Base-by-base conservation (phyloP, 2,113 vertebrate genomes). In the Anarrhichthys ocellatus region DNA sequence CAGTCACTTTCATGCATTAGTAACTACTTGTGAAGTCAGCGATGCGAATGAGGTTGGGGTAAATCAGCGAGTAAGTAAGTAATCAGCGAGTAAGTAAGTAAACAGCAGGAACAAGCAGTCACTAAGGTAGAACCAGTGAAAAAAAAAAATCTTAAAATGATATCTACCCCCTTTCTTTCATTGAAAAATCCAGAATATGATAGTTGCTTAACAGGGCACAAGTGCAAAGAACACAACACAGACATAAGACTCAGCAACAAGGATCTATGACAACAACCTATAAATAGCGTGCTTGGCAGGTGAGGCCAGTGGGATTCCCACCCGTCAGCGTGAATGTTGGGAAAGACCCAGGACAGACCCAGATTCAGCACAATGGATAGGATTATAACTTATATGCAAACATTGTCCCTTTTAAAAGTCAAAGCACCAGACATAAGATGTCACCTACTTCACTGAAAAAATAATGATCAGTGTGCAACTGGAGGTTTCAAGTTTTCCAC, bases 1-100 rank as follows among this genome's bases (percentile, higher is more conserved):
- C 24, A 59, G 70, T 64, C 0, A 24, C 69, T 85, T 75, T 84
- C n/a, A 83, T 61, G 34, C 65, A 78, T 6, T 44, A 66, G 34
- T 63, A 36, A 79, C 17, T 50, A 34, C 2, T 4, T 24, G 22
- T 63, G 22, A 61, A 85, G 42, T 15, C 22, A 72, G 44, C 9
- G 71, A 78, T 15, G 74, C 9, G 11, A 81, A 75, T n/a, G 59
- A 69, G 58, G 69, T 77, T 27, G 34, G 34, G n/a, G 8, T 61
- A 40, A 80, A 58, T 82, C 66, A 50, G 71, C 10, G 29, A 20
- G n/a, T 9, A 76, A 52, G 63, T 72, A 62, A 24, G 20, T 48
- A 76, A 36, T n/a, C n/a, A n/a, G n/a, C n/a, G n/a, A n/a, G n/a
- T n/a, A n/a, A n/a, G n/a, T n/a, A 62, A 24, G 20, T 48, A 76